phyloP scores from a whole-genome alignment of 53 echinoderm and acorn worm genomes.

The Hippasteria phrygiana region DNA sequence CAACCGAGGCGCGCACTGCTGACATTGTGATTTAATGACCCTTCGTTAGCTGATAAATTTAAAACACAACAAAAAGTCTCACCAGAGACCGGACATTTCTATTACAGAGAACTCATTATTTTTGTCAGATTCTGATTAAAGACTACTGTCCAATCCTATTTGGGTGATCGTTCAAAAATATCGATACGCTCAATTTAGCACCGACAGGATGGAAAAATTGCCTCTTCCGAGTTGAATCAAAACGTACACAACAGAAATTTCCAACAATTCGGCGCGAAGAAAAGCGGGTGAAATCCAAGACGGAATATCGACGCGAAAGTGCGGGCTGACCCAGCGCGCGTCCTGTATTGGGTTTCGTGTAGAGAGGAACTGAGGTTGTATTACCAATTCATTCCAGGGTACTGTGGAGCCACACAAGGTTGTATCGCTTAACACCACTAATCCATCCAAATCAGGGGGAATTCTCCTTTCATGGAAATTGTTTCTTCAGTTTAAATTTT shows the following conservation, averaged over 20 bases:
- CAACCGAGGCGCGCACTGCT: not conserved
- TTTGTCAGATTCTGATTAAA: no score
- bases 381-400: slow-evolving; percentile 21
- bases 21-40: not conserved
- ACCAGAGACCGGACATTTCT: not conserved
- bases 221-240: slow-evolving; percentile 1
- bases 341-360: not conserved
- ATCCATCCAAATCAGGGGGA: not conserved
- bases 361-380: not conserved
- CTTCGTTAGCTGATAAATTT: not conserved
- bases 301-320: slow-evolving; percentile 19
- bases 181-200: slow-evolving; percentile 2
- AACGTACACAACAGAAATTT: not conserved
- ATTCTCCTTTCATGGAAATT: not conserved
- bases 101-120: not conserved
- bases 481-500: not conserved
- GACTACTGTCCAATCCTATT: not conserved
- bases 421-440: not conserved
- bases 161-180: not conserved
- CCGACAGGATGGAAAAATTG: not conserved
- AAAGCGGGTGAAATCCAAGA: slow-evolving; percentile 4
- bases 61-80: not conserved
- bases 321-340: not conserved
- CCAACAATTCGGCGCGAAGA: slow-evolving; percentile 9
- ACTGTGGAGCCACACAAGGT: slow-evolving; percentile 1